Base-by-base conservation (phyloP, 2,888 invertebrate species). In the Calameuta idolon region DNA sequence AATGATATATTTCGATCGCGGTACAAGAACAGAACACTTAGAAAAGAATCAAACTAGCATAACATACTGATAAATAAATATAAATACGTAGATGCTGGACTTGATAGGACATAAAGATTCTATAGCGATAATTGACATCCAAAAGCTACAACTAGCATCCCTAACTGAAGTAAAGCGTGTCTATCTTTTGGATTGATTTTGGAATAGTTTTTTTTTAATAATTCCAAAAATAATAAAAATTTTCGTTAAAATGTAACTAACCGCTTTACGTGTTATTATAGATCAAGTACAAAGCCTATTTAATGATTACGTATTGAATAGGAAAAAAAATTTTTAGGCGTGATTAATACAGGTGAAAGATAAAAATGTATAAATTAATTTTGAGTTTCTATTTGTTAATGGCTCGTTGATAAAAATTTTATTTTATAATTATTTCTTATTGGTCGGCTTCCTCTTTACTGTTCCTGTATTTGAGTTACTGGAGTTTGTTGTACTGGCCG, bases 381-480 rank as follows among this genome's bases (percentile, higher is more conserved):
- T 55, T 3, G 55, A 55, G 30, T 79, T 76, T 68, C 34, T 30
- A 73, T 78, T 71, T 79, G 77, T 79, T 75, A 81, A 79, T 80
- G 79, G 79, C 80, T 75, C 71, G 71, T 75, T 77, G 23, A 55
- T 33, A 69, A 75, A 40, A 15, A 69, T 55, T 31, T 75, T 23
- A 15, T 34, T 35, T 31, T 23, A 31, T 71, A 33, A 73, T 83
- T 79, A 87, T 74, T 88, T 87, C 77, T 84, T 84, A 75, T 77
- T 81, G 37, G 81, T 55, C 68, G 87, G 86, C 75, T 88, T 89
- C 75, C 87, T 85, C 79, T 88, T 89, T 76, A 89, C 86, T 35
- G 89, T 89, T 23, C 87, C 87, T 9, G 88, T 89, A 75, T 85
- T 87, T 75, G 85, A 85, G 79, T 69, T 81, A 74, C 79, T 82